Conservation (phyloP, 2,113 vertebrate genomes). For the Propithecus coquereli region DNA sequence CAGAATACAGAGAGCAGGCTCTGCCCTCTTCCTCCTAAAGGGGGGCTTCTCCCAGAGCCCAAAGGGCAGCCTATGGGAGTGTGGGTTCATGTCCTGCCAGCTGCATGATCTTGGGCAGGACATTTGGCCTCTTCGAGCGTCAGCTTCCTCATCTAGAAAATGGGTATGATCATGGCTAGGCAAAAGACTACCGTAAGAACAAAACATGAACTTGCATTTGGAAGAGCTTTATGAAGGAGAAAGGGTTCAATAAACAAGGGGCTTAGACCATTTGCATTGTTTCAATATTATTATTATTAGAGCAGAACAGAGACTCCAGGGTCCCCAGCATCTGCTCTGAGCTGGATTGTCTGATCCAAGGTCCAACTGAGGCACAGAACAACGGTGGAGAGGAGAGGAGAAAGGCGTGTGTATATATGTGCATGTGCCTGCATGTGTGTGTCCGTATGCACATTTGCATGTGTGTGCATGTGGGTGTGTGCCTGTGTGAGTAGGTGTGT, state of each 20-base stretch:
- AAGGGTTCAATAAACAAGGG: background rate
- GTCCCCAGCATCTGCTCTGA: background rate
- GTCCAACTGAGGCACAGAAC: background rate
- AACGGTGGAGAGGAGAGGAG: background rate
- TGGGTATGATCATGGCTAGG: background rate
- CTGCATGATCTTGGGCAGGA: background rate
- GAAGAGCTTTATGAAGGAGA: background rate
- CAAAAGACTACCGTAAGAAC: background rate
- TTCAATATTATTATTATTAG: background rate
- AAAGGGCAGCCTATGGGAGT: background rate
- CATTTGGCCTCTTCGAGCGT: background rate
- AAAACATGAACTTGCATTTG: background rate
- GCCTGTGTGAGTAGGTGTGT: background rate
- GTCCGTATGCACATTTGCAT: background rate
- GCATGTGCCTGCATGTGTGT: background rate
- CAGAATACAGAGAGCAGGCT: background rate
- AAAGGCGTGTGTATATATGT: background rate
- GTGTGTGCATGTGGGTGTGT: background rate
- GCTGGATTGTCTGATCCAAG: background rate
- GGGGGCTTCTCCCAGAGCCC: background rate
- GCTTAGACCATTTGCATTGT: background rate
- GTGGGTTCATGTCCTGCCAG: background rate
- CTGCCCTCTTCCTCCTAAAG: background rate
- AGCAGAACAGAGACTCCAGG: background rate
- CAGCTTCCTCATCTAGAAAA: slow-evolving; percentile 33